A percentile compares a stretch with the other conserved stretches of the same genome.
Evolutionary conservation across 2,113 vertebrate genomes (phyloP).

Genomic region (Corydoras maculifer): DNA sequence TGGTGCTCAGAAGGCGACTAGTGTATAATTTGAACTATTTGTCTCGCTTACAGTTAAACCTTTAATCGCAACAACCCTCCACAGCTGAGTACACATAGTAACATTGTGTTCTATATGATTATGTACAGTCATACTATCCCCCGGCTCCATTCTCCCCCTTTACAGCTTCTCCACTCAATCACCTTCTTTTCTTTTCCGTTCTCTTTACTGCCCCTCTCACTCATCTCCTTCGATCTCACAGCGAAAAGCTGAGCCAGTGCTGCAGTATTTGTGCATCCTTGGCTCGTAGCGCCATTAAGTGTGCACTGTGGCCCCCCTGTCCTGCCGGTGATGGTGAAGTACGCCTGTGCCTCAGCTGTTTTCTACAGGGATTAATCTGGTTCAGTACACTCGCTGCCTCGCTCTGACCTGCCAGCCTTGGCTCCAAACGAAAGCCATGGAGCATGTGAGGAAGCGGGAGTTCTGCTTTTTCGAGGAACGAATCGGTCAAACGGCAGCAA

Average conservation of each 20-base stretch:
- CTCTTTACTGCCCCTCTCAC: constrained; percentile 1
- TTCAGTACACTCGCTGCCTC: constrained; percentile 41
- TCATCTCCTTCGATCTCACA: background rate
- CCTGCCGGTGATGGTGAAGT: constrained; percentile 29
- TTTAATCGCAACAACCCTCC: background rate
- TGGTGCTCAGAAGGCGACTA: too few relatives aligned
- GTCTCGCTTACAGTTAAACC: too few relatives aligned
- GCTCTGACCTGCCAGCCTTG: constrained; percentile 35
- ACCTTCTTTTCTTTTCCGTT: background rate
- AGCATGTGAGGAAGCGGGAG: constrained; percentile 9
- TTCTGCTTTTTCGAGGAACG: background rate
- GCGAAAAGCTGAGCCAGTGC: constrained; percentile 26
- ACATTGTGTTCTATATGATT: background rate
- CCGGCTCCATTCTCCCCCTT: background rate
- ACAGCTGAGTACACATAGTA: background rate
- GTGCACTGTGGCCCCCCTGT: constrained; percentile 27
- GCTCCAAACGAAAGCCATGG: background rate
- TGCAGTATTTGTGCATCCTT: constrained; percentile 14
- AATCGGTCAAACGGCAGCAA: background rate
- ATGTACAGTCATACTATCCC: background rate
- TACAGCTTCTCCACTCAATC: background rate
- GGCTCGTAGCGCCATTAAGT: constrained; percentile 27
- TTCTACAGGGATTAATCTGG: constrained; percentile 46
- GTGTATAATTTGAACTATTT: too few relatives aligned
- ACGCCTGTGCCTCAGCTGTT: constrained; percentile 46